phyloP scores from a whole-genome alignment of 2,888 invertebrate genomes.

The Apamea crenata region DNA sequence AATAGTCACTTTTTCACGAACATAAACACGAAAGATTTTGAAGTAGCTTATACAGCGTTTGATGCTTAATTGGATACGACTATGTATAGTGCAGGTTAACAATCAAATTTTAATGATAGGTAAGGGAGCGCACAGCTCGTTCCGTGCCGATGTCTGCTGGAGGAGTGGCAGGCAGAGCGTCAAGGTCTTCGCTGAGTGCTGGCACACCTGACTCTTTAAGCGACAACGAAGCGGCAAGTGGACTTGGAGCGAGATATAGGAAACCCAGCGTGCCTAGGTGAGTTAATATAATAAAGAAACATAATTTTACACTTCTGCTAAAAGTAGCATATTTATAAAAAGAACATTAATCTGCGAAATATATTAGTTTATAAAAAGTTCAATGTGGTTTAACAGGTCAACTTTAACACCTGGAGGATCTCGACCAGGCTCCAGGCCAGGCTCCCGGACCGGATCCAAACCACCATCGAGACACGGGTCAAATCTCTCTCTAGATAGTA shows the following conservation, averaged over 20 bases:
- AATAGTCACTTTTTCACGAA: constrained; percentile 45
- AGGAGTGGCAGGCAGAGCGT: constrained; percentile 90
- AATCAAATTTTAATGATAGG: constrained; percentile 88
- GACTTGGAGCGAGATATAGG: constrained; percentile 92
- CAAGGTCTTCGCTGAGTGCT: constrained; percentile 95
- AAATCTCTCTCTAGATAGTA: constrained; percentile 96
- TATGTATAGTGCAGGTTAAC: constrained; percentile 25
- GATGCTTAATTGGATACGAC: background rate
- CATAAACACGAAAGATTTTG: constrained; percentile 37
- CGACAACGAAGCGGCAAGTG: constrained; percentile 95
- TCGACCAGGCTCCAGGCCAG: constrained; percentile 96
- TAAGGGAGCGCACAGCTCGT: constrained; percentile 97
- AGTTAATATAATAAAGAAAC: constrained; percentile 13
- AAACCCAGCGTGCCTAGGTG: constrained; percentile 92
- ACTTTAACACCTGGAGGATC: constrained; percentile 95
- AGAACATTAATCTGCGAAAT: background rate
- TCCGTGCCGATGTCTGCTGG: constrained; percentile 96
- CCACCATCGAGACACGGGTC: constrained; percentile 98
- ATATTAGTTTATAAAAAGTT: background rate
- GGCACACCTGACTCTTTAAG: constrained; percentile 97
- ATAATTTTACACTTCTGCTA: background rate
- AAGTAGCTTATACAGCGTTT: constrained; percentile 37
- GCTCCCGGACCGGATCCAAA: constrained; percentile 96
- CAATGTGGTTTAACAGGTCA: constrained; percentile 84
- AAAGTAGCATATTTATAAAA: background rate